Conservation (phyloP, 1,140 invertebrate species). For the Metaphire vulgaris region DNA sequence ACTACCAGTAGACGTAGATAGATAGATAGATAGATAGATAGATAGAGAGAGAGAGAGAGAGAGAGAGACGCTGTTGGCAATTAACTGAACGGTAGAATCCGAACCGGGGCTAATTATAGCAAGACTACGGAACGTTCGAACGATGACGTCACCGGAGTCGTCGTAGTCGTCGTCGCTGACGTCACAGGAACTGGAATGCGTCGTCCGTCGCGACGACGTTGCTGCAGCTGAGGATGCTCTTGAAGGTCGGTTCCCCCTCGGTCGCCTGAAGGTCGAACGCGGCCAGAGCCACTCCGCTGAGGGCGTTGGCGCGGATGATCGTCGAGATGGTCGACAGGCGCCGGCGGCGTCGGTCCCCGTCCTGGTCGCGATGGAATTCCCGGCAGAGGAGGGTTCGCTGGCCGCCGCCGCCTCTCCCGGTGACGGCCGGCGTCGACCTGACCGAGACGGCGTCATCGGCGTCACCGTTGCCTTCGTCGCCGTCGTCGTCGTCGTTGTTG, state of each 20-base stretch:
- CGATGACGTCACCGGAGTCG: no score
- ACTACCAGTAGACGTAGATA: no score
- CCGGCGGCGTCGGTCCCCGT: not conserved
- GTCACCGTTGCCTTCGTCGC: constrained; percentile 3
- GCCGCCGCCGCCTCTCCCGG: not conserved
- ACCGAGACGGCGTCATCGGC: constrained; percentile 4
- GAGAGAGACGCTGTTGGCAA: no score
- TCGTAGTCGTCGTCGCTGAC: no score
- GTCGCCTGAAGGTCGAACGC: not conserved
- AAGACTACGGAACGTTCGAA: no score
- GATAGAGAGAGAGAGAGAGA: not conserved
- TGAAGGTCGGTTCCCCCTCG: not conserved
- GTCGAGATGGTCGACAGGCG: not conserved
- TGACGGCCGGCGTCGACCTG: constrained; percentile 11
- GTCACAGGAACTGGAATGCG: not conserved
- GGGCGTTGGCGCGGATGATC: constrained; percentile 8
- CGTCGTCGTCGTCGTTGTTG: constrained; percentile 23
- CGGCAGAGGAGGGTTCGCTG: not conserved
- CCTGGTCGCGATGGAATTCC: not conserved
- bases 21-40: constrained; percentile 3
- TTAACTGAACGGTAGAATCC: no score
- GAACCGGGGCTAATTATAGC: no score
- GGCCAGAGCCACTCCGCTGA: not conserved
- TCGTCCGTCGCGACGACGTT: not conserved
- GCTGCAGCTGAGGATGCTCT: not conserved